Base-by-base conservation (phyloP, 53 echinoderm and acorn worm species). In the Echinometra lucunter region DNA sequence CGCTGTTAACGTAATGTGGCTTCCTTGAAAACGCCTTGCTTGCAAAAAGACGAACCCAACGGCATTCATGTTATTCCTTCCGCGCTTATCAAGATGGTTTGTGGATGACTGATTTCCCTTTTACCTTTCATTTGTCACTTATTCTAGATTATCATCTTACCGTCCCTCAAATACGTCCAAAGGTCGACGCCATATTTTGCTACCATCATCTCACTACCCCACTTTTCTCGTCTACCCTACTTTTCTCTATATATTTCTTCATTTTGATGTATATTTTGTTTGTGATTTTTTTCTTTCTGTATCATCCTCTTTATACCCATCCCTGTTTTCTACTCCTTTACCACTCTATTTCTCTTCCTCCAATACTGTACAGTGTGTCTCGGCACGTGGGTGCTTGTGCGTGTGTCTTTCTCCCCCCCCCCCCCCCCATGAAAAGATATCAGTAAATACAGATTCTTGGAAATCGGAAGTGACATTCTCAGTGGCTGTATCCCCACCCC, bases 161-260 rank as follows among this genome's bases (percentile, higher is more conserved):
- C 72, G 35, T 72, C 15, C 35, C 35, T 72, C 35, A 16, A 72
- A 72, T 72, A 13, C 72, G 72, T 72, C 72, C 72, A 72, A 72
- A 72, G 72, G 72, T 72, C 72, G 72, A 72, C 35, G 72, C 72
- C 13, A 11, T 72, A 72, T 72, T 78, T 40, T 78, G 37, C 37
- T 40, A 37, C 45, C 30, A 9, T 25, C 83, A n/a, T 27, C 30
- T 44, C 44, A 23, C 83, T 44, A 13, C 53, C 53, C 44, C 83
- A 8, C 18, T 42, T 78, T 38, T 37, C 81, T 40, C 38, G 37
- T 40, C 15, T 57, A 57, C 13, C n/a, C n/a, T 69, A 12, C 32
- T 32, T 45, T 4, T 82, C 8, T 13, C 21, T 82, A 19, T 45
- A 44, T n/a, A 27, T 44, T 2, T 82, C 44, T 44, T 9, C 18